Conservation (phyloP, 2,888 invertebrate species). For the Lycaena phlaeas region DNA sequence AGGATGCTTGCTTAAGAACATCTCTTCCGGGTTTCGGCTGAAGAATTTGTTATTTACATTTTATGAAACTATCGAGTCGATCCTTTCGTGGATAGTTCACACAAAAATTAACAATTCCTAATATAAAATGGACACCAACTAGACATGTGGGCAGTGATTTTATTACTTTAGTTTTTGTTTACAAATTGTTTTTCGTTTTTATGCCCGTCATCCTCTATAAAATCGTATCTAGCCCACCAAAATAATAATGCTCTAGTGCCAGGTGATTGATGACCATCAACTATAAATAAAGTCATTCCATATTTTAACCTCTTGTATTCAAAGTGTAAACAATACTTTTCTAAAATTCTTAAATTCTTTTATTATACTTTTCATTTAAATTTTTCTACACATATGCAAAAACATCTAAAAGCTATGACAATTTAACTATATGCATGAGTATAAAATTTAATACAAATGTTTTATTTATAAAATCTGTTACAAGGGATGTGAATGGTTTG, state of each 20-base stretch:
- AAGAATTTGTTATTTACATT: conserved; percentile 38
- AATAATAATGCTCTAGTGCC: not conserved
- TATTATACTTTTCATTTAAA: no score
- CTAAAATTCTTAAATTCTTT: no score
- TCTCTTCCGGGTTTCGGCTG: conserved; percentile 46
- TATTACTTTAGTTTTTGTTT: conserved; percentile 54
- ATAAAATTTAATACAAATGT: no score
- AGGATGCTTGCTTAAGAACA: conserved; percentile 43
- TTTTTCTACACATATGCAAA: no score
- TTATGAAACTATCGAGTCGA: conserved; percentile 9
- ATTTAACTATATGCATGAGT: not conserved
- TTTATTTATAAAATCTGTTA: no score
- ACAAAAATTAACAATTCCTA: not conserved
- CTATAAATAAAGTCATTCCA: no score
- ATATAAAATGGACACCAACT: conserved; percentile 19
- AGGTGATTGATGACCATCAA: no score
- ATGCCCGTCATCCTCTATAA: conserved; percentile 44
- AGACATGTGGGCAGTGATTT: conserved; percentile 32
- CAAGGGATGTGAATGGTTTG: not conserved
- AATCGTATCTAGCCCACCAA: conserved; percentile 27
- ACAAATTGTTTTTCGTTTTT: conserved; percentile 60
- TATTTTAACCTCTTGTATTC: no score
- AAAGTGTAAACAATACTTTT: no score
- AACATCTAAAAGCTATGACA: no score
- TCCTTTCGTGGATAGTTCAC: not conserved